phyloP scores from a whole-genome alignment of 2,888 invertebrate genomes.

The Hydraecia micacea region DNA sequence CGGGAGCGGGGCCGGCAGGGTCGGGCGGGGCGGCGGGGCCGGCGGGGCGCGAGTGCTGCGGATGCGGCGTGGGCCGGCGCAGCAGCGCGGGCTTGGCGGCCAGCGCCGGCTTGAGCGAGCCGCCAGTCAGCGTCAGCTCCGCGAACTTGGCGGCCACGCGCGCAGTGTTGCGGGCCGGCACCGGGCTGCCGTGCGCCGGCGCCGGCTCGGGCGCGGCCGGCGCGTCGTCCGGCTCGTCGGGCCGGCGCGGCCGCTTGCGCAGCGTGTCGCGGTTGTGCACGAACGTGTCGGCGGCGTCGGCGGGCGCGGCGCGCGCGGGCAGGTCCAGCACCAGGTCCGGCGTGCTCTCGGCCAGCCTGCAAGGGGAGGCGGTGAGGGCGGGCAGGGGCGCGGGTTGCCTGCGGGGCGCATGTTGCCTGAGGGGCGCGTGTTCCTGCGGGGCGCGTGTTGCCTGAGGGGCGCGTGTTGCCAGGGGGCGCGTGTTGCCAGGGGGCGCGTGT shows the following conservation, averaged over 20 bases:
- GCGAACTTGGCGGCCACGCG: slow-evolving; percentile 92
- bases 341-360: slow-evolving; percentile 89
- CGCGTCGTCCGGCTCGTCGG: slow-evolving; percentile 64
- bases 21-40: slow-evolving; percentile 31
- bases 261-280: slow-evolving; percentile 84
- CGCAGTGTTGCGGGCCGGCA: slow-evolving; percentile 91
- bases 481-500: slow-evolving; percentile 29
- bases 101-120: slow-evolving; percentile 93
- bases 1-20: slow-evolving; percentile 22
- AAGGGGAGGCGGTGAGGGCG: slow-evolving; percentile 23
- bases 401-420: slow-evolving; percentile 7
- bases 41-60: slow-evolving; percentile 65
- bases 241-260: slow-evolving; percentile 69
- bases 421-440: background rate
- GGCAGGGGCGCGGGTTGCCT: slow-evolving; percentile 47
- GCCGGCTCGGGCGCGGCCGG: slow-evolving; percentile 77
- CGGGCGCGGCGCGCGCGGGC: slow-evolving; percentile 88
- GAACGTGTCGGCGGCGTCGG: slow-evolving; percentile 81
- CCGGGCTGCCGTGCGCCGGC: slow-evolving; percentile 89
- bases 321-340: slow-evolving; percentile 96
- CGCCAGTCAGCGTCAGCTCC: slow-evolving; percentile 91
- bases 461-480: background rate
- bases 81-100: slow-evolving; percentile 95
- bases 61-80: slow-evolving; percentile 85
- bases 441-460: slow-evolving; percentile 5